phyloP scores from a whole-genome alignment of 2,113 vertebrate genomes.

The Corydoras sp. region DNA sequence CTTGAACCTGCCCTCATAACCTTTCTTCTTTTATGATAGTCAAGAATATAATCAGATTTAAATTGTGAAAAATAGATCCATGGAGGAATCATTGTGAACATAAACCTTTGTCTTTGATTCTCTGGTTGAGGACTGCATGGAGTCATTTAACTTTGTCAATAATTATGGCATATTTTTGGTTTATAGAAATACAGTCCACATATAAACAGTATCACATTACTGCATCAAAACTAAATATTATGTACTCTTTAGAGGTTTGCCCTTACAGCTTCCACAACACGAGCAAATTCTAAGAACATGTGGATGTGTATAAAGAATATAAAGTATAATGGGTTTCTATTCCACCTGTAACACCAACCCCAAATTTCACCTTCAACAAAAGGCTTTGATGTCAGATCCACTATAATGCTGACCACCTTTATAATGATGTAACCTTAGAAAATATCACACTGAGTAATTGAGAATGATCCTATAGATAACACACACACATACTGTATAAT shows the following conservation, averaged over 20 bases:
- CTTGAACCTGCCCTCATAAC: too few relatives aligned
- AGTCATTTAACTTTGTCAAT: too few relatives aligned
- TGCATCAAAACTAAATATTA: background rate
- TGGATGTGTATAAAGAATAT: background rate
- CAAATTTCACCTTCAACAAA: constrained; percentile 23
- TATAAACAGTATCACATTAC: too few relatives aligned
- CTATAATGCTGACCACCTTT: constrained; percentile 12
- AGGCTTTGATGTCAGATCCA: constrained; percentile 26
- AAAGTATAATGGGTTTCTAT: background rate
- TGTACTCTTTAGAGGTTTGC: background rate
- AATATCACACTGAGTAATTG: constrained; percentile 20
- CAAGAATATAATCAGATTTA: too few relatives aligned
- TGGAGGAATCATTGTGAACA: too few relatives aligned
- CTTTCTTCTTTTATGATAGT: too few relatives aligned
- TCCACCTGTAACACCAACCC: constrained; percentile 1
- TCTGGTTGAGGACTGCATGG: too few relatives aligned
- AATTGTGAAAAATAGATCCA: too few relatives aligned
- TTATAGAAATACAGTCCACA: too few relatives aligned
- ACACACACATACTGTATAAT: background rate
- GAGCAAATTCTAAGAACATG: background rate
- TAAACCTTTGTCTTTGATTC: too few relatives aligned
- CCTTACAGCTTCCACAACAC: background rate
- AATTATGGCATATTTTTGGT: too few relatives aligned
- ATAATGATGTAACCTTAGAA: constrained; percentile 23
- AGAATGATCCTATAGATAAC: constrained; percentile 18